phyloP scores from a whole-genome alignment of 2,113 vertebrate species.

The Melanerpes formicivorus region DNA sequence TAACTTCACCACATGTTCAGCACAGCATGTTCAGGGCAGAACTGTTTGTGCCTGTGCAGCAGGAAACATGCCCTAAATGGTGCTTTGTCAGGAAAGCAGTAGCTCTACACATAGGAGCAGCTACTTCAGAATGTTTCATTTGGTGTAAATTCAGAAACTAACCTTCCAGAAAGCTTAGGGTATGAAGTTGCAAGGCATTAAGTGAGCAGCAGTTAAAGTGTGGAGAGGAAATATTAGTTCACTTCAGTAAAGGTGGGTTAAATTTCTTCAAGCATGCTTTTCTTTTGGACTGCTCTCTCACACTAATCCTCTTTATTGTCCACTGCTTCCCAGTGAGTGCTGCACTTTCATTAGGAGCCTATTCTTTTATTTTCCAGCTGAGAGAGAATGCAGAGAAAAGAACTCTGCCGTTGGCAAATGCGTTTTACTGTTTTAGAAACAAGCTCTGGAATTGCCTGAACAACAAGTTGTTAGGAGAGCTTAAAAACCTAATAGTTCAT shows the following conservation, averaged over 20 bases:
- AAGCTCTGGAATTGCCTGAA: not conserved
- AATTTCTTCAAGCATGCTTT: not conserved
- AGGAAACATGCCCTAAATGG: not conserved
- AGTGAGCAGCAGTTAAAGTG: not conserved
- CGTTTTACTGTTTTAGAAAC: not conserved
- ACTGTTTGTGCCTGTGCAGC: not conserved
- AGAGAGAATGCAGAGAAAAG: not conserved
- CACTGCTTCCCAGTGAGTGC: not conserved
- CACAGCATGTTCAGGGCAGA: not conserved
- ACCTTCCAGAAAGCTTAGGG: not conserved
- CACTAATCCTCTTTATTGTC: not conserved
- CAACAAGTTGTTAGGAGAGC: not conserved
- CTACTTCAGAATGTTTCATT: not conserved
- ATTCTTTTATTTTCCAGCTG: not conserved
- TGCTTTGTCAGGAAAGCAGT: not conserved
- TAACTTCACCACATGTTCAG: not conserved
- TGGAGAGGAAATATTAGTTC: not conserved
- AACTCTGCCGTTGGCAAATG: not conserved
- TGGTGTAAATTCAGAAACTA: not conserved
- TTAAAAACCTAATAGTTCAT: not conserved
- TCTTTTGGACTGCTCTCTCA: not conserved
- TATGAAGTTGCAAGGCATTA: not conserved
- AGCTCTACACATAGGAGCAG: not conserved
- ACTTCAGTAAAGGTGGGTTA: not conserved
- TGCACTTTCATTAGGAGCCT: not conserved